Evolutionary conservation across 1,140 invertebrate genomes (phyloP).

Genomic region (Oncopodura yosiiana): DNA sequence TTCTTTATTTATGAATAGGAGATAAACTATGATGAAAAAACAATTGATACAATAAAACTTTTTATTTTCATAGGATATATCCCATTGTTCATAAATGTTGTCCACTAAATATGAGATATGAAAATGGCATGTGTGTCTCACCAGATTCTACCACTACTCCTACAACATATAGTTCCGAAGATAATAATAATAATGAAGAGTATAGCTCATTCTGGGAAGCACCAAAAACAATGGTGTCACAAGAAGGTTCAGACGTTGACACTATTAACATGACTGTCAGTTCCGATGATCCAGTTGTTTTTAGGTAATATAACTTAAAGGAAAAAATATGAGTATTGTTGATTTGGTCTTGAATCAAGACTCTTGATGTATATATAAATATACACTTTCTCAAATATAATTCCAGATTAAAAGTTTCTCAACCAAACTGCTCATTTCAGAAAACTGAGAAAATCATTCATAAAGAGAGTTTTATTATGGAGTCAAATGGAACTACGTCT

Average conservation of each 20-base stretch:
- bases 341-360: no score
- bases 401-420: slow-evolving; percentile 11
- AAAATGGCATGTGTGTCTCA: slow-evolving; percentile 18
- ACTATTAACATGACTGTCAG: slow-evolving; percentile 6
- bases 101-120: slow-evolving; percentile 16
- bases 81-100: slow-evolving; percentile 21
- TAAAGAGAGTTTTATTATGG: slow-evolving; percentile 3
- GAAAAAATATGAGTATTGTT: no score
- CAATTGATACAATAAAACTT: no score
- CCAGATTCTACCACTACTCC: slow-evolving; percentile 5
- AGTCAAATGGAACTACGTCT: not conserved
- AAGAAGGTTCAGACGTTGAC: slow-evolving; percentile 1
- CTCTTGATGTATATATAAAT: no score
- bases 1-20: no score
- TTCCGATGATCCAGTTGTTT: slow-evolving; percentile 17
- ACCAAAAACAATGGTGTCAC: slow-evolving; percentile 19
- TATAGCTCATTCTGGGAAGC: slow-evolving; percentile 18
- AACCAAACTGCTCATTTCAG: slow-evolving; percentile 15
- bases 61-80: no score
- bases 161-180: no score
- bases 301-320: slow-evolving; percentile 13
- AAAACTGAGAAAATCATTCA: slow-evolving; percentile 22
- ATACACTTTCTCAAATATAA: no score
- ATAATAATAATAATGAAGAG: not conserved
- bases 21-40: no score